Evolutionary conservation across 2,888 invertebrate genomes (phyloP).

Genomic region (Leptothorax acervorum): DNA sequence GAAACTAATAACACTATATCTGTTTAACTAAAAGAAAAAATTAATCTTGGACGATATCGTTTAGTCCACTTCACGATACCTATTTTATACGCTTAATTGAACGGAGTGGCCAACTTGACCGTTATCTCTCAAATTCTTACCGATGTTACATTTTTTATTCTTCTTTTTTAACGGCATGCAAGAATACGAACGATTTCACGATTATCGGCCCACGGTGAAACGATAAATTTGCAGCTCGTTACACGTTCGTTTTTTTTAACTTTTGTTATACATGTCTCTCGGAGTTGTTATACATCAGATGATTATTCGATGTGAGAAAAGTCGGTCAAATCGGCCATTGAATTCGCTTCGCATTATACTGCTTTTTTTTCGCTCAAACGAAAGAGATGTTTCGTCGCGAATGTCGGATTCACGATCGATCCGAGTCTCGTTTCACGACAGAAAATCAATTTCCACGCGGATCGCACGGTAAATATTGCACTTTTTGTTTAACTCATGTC

Average conservation of each 20-base stretch:
- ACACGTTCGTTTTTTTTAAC: background rate
- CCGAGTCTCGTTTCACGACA: slow-evolving; percentile 5
- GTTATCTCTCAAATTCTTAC: background rate
- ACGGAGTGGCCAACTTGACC: background rate
- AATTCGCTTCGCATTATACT: background rate
- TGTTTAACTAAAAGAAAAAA: background rate
- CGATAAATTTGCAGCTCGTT: background rate
- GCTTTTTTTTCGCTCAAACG: background rate
- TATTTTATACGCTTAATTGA: slow-evolving; percentile 28
- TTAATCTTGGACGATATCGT: background rate
- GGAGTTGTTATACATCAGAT: background rate
- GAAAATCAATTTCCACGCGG: background rate
- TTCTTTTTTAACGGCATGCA: background rate
- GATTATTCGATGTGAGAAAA: background rate
- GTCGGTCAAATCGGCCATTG: background rate
- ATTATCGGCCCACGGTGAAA: background rate
- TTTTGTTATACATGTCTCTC: background rate
- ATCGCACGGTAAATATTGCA: background rate
- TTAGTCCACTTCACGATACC: background rate
- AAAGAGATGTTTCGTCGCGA: background rate
- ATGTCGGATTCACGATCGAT: background rate
- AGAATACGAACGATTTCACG: background rate
- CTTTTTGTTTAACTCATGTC: slow-evolving; percentile 3
- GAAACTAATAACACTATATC: background rate
- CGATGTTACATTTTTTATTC: background rate